Conservation (phyloP, 2,888 invertebrate genomes). For the Acleris laterana region DNA sequence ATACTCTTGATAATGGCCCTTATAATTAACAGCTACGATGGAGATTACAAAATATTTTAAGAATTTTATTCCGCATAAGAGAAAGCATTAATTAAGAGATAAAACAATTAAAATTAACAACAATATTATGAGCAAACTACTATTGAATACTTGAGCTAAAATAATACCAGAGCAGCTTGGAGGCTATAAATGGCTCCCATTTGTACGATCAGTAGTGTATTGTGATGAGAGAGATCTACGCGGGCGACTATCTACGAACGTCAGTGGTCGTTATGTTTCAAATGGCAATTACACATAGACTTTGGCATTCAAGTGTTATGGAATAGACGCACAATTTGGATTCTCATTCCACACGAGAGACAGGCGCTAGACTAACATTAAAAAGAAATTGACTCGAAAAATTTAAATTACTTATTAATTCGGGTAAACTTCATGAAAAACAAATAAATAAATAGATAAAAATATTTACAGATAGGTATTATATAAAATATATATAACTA, state of each 20-base stretch:
- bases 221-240: constrained; percentile 79
- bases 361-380: constrained; percentile 35
- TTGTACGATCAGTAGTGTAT: constrained; percentile 79
- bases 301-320: constrained; percentile 79
- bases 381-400: constrained; percentile 35
- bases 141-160: constrained; percentile 81
- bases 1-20: constrained; percentile 59
- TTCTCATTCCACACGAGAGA: constrained; percentile 34
- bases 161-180: constrained; percentile 82
- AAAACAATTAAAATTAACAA: constrained; percentile 73
- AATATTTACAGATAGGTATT: constrained; percentile 76
- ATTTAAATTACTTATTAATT: constrained; percentile 59
- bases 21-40: constrained; percentile 63
- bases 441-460: constrained; percentile 75
- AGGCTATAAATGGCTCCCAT: constrained; percentile 74
- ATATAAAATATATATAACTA: constrained; percentile 69
- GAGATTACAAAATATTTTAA: constrained; percentile 70
- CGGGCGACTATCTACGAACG: constrained; percentile 59
- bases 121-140: constrained; percentile 81
- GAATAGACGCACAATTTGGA: constrained; percentile 47
- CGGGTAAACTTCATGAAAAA: constrained; percentile 81
- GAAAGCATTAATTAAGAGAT: constrained; percentile 52
- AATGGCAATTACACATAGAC: constrained; percentile 79
- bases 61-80: constrained; percentile 69
- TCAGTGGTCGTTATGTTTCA: constrained; percentile 60